Evolutionary conservation across 2,113 vertebrate species (phyloP), one percentile per base, ranked within the genome.

Genomic region (Tamias sibiricus): DNA sequence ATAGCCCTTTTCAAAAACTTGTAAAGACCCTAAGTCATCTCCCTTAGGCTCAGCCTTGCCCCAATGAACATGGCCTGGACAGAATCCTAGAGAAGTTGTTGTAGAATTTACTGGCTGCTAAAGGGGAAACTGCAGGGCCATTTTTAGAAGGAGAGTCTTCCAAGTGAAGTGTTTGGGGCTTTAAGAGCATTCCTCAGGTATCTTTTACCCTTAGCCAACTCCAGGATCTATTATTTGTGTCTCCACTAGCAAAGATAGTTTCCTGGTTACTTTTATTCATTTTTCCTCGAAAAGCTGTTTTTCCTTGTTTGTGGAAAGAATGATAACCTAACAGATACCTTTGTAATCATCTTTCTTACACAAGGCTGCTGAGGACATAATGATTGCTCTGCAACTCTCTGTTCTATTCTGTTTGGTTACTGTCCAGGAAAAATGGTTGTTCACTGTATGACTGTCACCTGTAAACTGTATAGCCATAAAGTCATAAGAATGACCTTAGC

Each of bases 161-260:
- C 49, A 62, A 26, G 9, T 49, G 52, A 49, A 62, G 49, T 37
- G 24, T 87, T 30, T 95, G 35, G 40, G 90, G 69, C 4, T 30
- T 77, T 42, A 44, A 24, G 37, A 17, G 19, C 8, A 35, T 90
- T 59, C 44, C 62, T 30, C 35, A n/a, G 37, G 37, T 8, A 72
- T 84, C 57, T 68, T 79, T 44, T 28, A 68, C 30, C 19, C n/a
- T 64, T 28, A 32, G 52, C 8, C 20, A 81, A 42, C 28, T 59
- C 28, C 8, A 62, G 69, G 30, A 42, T 57, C 44, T 68, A 68
- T 22, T 11, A 28, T 57, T 68, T 93, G 40, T 28, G 1, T 90
- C 92, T 79, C 92, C 35, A 69, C 40, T 57, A 87, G 72, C 68
- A 83, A 83, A 93, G 35, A 16, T 69, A 87, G 47, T 44, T 44